phyloP scores from a whole-genome alignment of 2,797 vertebrate species.

The Balearica regulorum region DNA sequence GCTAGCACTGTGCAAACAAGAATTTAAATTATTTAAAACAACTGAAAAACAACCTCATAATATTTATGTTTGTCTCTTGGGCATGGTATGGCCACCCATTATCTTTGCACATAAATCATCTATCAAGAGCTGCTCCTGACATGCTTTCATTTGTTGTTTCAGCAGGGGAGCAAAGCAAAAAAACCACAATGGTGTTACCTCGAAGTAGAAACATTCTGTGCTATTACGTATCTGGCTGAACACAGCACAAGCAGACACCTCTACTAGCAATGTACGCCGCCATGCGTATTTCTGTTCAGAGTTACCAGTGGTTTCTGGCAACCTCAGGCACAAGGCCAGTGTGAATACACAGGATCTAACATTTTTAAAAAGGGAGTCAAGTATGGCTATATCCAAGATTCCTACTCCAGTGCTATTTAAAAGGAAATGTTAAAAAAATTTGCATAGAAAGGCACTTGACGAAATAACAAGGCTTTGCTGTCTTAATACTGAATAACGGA shows the following conservation, averaged over 20 bases:
- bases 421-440: background rate
- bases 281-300: background rate
- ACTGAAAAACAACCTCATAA: background rate
- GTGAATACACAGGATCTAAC: background rate
- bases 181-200: background rate
- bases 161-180: background rate
- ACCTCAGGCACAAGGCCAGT: background rate
- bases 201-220: background rate
- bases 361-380: background rate
- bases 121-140: background rate
- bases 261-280: rapidly evolving
- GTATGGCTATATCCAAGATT: background rate
- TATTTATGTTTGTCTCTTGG: background rate
- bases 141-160: background rate
- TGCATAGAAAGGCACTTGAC: background rate
- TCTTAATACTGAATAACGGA: background rate
- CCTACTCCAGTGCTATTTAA: background rate
- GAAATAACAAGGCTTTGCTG: background rate
- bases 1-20: background rate
- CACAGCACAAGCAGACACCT: background rate
- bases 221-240: rapidly evolving
- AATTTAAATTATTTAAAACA: background rate
- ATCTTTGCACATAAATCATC: background rate
- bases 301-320: background rate
- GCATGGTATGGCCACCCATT: background rate